Conservation (phyloP, 2,113 vertebrate species). For the Echinops telfairi region DNA sequence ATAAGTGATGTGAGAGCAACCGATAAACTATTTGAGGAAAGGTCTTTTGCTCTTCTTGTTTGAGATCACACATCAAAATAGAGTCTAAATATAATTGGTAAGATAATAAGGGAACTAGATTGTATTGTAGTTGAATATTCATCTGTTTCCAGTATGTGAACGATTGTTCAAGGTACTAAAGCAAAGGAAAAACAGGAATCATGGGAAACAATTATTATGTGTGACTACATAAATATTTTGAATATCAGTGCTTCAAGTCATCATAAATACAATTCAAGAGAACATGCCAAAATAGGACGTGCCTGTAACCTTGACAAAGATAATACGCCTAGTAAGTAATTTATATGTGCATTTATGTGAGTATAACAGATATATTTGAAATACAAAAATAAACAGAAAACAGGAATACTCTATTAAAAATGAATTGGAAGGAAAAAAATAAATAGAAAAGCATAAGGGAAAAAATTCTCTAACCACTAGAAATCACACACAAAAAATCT, state of each 20-base stretch:
- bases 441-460: not conserved
- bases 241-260: slow-evolving; percentile 38
- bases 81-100: slow-evolving; percentile 20
- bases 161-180: slow-evolving; percentile 34
- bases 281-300: slow-evolving; percentile 29
- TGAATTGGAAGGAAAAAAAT: not conserved
- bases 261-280: slow-evolving; percentile 24
- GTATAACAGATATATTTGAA: slow-evolving; percentile 28
- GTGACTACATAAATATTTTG: slow-evolving; percentile 11
- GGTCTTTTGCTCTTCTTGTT: not conserved
- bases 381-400: slow-evolving; percentile 28
- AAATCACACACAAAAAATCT: not conserved
- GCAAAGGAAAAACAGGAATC: not conserved
- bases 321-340: slow-evolving; percentile 36
- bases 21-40: not conserved
- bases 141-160: not conserved
- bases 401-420: not conserved
- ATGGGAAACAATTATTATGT: not conserved
- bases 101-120: not conserved
- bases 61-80: slow-evolving; percentile 36
- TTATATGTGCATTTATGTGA: not conserved
- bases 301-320: not conserved
- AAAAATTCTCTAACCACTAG: not conserved
- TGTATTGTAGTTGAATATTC: not conserved
- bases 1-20: not conserved